Base-by-base conservation (phyloP, 2,113 vertebrate species). In the Thinocorus orbignyianus region DNA sequence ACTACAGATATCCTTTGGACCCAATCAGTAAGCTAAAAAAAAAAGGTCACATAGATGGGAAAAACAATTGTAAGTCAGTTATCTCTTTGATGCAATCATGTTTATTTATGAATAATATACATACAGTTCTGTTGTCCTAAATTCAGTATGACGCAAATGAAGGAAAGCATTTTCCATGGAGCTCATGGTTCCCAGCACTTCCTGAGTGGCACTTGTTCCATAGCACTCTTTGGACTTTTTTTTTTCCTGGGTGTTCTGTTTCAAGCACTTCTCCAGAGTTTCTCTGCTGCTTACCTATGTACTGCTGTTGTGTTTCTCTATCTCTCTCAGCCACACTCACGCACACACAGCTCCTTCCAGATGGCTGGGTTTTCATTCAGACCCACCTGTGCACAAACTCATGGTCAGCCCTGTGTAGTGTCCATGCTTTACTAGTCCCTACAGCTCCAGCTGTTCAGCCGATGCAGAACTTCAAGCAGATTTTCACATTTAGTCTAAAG, bases 61-160 rank as follows among this genome's bases (percentile, higher is more conserved):
- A 79, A 95, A 80, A 74, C 69, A 91, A 68, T 95, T 92, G 2
- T 31, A 95, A 89, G 81, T 76, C 89, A 92, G 73, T 96, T 95
- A 96, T 9, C 89, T 92, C 86, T 92, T 92, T 93, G 86, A 48
- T 1, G 2, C 9, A 6, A 91, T 46, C 24, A 39, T 28, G 57
- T 96, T 96, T 94, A 95, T 95, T 95, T 93, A 64, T 1, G 1
- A 78, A 31, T 14, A 81, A 31, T 7, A 95, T 76, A 91, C 84
- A 93, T 79, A 95, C 93, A 95, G 77, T 95, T 95, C 77, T 85
- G 89, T 52, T 65, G 91, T 89, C 73, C 89, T 89, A 96, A 92
- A 96, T 69, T 86, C 83, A 95, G 3, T 37, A 57, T 23, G 84
- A 93, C n/a, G 18, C 42, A 92, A 93, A 64, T 11, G 73, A 89